phyloP scores from a whole-genome alignment of 2,888 invertebrate species.

The Patella caerulea region DNA sequence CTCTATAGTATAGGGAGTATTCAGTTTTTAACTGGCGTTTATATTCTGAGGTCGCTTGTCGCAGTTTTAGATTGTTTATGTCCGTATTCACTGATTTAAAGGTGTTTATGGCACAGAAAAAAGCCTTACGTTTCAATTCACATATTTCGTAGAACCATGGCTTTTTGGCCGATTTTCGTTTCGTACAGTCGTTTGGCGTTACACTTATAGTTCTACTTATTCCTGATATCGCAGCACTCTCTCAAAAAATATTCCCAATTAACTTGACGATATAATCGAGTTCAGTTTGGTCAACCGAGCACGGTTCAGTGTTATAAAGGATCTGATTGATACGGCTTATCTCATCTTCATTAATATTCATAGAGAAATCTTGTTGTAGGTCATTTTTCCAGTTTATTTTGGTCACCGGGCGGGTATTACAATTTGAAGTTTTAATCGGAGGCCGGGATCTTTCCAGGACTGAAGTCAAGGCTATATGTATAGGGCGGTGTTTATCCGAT shows the following conservation, averaged over 20 bases:
- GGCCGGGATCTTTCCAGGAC: background rate
- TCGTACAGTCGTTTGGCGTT: background rate
- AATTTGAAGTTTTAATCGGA: background rate
- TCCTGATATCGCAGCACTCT: background rate
- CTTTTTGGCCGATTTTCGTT: background rate
- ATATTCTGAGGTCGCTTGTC: no score
- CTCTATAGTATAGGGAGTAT: no score
- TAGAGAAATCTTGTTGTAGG: background rate
- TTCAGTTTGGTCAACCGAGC: background rate
- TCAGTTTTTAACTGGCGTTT: no score
- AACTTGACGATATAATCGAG: background rate
- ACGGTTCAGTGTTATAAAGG: background rate
- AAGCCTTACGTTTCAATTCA: background rate
- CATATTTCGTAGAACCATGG: background rate
- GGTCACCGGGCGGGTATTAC: background rate
- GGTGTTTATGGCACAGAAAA: background rate
- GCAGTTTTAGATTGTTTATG: no score
- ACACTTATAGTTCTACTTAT: background rate
- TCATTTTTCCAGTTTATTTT: background rate
- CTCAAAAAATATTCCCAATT: background rate
- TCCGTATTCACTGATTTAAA: background rate
- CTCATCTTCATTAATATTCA: background rate
- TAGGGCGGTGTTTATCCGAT: background rate
- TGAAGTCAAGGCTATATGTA: background rate
- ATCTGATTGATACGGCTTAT: background rate